Evolutionary conservation across 1,140 invertebrate species (phyloP).

Genomic region (Aphis gossypii): DNA sequence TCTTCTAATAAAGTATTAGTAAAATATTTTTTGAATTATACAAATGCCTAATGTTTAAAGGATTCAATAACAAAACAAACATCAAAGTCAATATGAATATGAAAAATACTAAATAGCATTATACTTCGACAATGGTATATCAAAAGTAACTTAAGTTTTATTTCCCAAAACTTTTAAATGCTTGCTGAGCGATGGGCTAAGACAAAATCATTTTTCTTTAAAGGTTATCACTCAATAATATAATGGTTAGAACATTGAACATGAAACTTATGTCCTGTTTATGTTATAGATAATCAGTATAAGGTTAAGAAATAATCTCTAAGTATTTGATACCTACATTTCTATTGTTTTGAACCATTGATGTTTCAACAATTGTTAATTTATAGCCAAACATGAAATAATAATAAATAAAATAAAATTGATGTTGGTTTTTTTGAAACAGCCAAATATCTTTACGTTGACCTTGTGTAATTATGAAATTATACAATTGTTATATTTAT

Average conservation of each 20-base stretch:
- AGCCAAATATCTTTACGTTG: not conserved
- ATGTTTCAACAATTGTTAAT: too few relatives aligned
- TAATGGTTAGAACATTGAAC: not conserved
- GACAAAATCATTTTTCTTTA: not conserved
- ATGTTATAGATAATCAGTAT: not conserved
- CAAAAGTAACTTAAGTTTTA: not conserved
- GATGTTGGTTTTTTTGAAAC: not conserved
- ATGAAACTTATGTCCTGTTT: not conserved
- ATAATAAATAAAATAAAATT: not conserved
- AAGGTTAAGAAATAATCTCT: not conserved
- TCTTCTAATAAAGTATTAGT: not conserved
- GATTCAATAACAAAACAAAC: not conserved
- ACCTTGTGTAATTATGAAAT: too few relatives aligned
- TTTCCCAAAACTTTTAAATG: not conserved
- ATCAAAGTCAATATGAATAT: not conserved
- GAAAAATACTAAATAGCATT: not conserved
- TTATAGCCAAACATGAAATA: not conserved
- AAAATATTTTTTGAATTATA: not conserved
- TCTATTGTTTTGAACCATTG: too few relatives aligned
- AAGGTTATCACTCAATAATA: not conserved
- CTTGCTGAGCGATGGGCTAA: not conserved
- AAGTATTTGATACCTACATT: not conserved
- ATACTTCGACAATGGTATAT: not conserved
- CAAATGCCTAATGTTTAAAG: not conserved
- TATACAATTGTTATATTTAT: too few relatives aligned